Evolutionary conservation across 2,113 vertebrate species (phyloP), one percentile per base, ranked within the genome.

Genomic region (Lonchura striata): DNA sequence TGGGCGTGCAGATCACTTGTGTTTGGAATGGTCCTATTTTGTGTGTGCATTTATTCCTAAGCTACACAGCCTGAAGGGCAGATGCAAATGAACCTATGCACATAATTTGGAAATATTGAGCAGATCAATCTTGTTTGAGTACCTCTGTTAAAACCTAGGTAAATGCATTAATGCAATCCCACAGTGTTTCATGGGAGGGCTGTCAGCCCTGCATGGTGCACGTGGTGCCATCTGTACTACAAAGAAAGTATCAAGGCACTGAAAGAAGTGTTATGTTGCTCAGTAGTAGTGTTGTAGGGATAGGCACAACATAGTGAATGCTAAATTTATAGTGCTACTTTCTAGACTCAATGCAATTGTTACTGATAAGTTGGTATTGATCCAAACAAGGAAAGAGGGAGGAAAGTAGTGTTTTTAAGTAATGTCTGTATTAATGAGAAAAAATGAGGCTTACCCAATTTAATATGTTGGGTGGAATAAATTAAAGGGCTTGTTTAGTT

Each of bases 381-480:
- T 86, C 60, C 69, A 61, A 53, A 61, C 53, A 15, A 53, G 20
- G 80, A 59, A 80, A 65, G 50, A 72, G 44, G 78, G 46, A 57
- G 33, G 54, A 69, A 75, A 88, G 50, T 49, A 86, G 64, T 84
- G 39, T 84, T 94, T 92, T 89, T 14, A 76, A 87, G 72, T 84
- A 65, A 86, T 86, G 81, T 83, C 53, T 60, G 7, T 78, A 71
- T 81, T 84, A 66, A 52, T 78, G 52, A 84, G 82, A 92, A 92
- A 92, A 92, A 94, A 92, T 64, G 41, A 78, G 30, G 33, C 44
- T 81, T 71, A 46, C n/a, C 13, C 33, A 63, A 60, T 93, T 84
- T 82, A 92, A 72, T 90, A 88, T 54, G n/a, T 57, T 89, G 37
- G 11, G 78, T 87, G 88, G 66, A 96, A 84, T 94, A 85, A 66